Percentiles rank a stretch among this genome's conserved stretches.
Evolutionary conservation across 2,797 vertebrate genomes (phyloP).

Genomic region (Neostethus bicornis): DNA sequence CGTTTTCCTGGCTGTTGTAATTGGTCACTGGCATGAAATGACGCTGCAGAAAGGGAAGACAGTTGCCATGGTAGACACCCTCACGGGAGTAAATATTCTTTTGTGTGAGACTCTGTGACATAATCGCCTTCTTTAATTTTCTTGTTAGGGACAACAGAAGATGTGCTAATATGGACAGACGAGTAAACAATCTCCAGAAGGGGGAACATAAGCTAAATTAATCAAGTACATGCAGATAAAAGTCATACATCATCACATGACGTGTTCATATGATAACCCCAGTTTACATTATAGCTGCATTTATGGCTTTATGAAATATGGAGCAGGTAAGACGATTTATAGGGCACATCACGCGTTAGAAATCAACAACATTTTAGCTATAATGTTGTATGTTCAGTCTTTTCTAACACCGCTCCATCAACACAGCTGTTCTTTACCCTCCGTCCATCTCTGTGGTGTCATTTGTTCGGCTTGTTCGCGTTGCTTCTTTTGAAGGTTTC

Average conservation of each 20-base stretch:
- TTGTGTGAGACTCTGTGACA: slow-evolving; percentile 39
- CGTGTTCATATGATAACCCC: neutral
- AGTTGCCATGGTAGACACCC: slow-evolving; percentile 59
- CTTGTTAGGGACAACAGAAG: slow-evolving; percentile 24
- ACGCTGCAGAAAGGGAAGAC: slow-evolving; percentile 48
- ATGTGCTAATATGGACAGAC: slow-evolving; percentile 15
- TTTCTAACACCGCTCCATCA: slow-evolving; percentile 28
- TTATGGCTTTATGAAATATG: neutral
- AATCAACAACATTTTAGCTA: slow-evolving; percentile 26
- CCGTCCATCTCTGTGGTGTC: slow-evolving; percentile 31
- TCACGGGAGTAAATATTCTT: slow-evolving; percentile 28
- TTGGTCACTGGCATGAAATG: slow-evolving; percentile 31
- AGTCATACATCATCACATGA: neutral
- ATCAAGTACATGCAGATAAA: neutral
- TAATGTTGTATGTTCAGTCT: slow-evolving; percentile 26
- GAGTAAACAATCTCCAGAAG: slow-evolving; percentile 1
- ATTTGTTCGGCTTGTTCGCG: slow-evolving; percentile 43
- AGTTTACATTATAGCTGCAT: neutral
- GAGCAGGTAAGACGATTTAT: slow-evolving; percentile 1
- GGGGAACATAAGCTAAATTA: neutral
- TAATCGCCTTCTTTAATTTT: slow-evolving; percentile 47
- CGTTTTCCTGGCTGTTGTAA: slow-evolving; percentile 20
- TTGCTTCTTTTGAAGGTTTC: slow-evolving; percentile 66
- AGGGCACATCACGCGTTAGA: slow-evolving; percentile 12
- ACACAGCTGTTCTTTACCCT: slow-evolving; percentile 17